Percentiles rank a stretch among this genome's conserved stretches.
These are phyloP conservation scores for Thaumatotibia leucotreta DNA, from an alignment of 1,140 invertebrate species.

Conservation along the genomic window DNA sequence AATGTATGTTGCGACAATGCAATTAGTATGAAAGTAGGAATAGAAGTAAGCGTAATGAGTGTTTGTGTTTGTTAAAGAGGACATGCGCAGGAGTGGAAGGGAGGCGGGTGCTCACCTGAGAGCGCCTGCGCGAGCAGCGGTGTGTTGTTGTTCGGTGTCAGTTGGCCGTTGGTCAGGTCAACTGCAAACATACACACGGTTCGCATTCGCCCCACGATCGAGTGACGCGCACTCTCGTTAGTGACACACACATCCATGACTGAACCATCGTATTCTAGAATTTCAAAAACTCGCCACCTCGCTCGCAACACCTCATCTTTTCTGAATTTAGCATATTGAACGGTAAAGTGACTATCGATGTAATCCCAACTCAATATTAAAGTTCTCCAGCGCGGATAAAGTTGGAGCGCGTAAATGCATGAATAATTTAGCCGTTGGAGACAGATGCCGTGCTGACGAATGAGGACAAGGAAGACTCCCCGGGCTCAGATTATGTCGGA, in stretches of 20 bases:
- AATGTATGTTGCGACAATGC: not conserved
- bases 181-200: conserved; percentile 86
- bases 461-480: conserved; percentile 51
- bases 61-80: not conserved
- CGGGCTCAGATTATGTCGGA: conserved; percentile 61
- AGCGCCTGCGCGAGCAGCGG: conserved; percentile 94
- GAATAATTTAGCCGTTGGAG: conserved; percentile 66
- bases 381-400: conserved; percentile 43
- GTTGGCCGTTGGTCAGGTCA: conserved; percentile 95
- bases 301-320: conserved; percentile 33
- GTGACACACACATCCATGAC: conserved; percentile 66
- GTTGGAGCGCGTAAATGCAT: conserved; percentile 62
- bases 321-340: conserved; percentile 41
- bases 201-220: conserved; percentile 63
- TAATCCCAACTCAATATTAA: conserved; percentile 53
- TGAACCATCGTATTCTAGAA: conserved; percentile 59
- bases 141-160: conserved; percentile 95
- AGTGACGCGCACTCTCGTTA: conserved; percentile 55
- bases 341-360: conserved; percentile 47
- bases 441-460: conserved; percentile 60
- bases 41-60: not conserved
- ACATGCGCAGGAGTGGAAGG: conserved; percentile 19
- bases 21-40: not conserved
- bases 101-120: conserved; percentile 84
- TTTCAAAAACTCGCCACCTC: conserved; percentile 21